These are phyloP conservation scores for Antheraea assamensis DNA, from an alignment of 2,888 invertebrate genomes.

Conservation along the genomic window DNA sequence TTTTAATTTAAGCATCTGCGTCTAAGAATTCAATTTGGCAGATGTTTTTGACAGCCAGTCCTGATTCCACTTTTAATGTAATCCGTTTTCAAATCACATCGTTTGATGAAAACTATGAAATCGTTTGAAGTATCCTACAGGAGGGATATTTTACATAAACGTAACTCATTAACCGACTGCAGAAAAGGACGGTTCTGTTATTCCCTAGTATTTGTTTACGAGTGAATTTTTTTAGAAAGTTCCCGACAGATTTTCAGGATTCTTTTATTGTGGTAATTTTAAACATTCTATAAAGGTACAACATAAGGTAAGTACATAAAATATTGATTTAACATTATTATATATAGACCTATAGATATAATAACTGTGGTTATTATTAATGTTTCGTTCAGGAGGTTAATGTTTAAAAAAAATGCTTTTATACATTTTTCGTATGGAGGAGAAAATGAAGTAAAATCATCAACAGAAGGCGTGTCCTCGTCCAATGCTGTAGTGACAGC, in stretches of 20 bases:
- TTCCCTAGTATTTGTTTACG: no score
- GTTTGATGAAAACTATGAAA: background rate
- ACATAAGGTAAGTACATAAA: no score
- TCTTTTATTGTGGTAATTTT: no score
- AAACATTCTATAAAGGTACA: no score
- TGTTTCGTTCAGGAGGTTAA: no score
- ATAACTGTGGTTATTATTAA: no score
- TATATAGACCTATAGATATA: no score
- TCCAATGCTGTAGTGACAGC: constrained; percentile 87
- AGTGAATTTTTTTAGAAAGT: no score
- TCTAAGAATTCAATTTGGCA: background rate
- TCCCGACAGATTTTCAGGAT: no score
- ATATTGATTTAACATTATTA: no score
- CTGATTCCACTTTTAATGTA: background rate
- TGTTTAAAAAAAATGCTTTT: no score
- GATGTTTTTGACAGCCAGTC: background rate
- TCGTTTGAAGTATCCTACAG: background rate
- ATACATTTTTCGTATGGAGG: background rate
- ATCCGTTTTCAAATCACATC: background rate
- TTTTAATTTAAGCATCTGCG: background rate
- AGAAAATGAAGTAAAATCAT: background rate
- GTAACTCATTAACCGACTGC: background rate
- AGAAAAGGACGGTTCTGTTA: no score
- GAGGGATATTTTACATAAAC: background rate
- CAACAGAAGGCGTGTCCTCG: constrained; percentile 61